Conservation (phyloP, 2,888 invertebrate genomes). For the Ennomos quercinarius region DNA sequence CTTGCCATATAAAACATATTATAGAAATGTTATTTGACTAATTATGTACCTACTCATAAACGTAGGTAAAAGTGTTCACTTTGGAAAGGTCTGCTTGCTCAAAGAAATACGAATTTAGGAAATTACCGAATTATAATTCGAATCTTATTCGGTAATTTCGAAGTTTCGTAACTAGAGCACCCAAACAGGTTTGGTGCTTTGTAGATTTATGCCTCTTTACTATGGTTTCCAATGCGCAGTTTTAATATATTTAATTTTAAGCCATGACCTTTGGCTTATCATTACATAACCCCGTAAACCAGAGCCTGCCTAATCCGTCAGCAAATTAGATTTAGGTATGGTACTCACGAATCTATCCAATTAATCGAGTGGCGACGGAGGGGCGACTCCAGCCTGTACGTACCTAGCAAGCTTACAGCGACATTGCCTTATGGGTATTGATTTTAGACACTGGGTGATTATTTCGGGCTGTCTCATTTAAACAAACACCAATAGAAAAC, state of each 20-base stretch:
- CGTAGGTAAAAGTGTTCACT: too few species aligned
- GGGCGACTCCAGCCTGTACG: background rate
- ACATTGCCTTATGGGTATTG: conserved; percentile 16
- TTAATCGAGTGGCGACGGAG: conserved; percentile 27
- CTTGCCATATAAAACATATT: too few species aligned
- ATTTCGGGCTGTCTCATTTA: background rate
- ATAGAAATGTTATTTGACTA: too few species aligned
- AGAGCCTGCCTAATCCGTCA: conserved; percentile 15
- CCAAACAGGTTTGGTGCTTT: too few species aligned
- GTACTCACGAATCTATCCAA: conserved; percentile 38
- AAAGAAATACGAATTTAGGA: too few species aligned
- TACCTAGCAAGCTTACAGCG: background rate
- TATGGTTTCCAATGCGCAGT: background rate
- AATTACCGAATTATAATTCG: too few species aligned
- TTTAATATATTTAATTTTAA: background rate
- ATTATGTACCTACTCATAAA: too few species aligned
- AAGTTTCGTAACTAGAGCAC: too few species aligned
- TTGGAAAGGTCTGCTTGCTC: too few species aligned
- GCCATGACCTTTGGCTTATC: conserved; percentile 19
- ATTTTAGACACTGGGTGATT: conserved; percentile 4
- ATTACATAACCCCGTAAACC: conserved; percentile 11
- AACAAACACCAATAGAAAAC: too few species aligned
- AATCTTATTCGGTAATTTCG: too few species aligned
- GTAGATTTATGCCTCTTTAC: too few species aligned
- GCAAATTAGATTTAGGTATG: conserved; percentile 36